phyloP scores from a whole-genome alignment of 2,113 vertebrate species.

The Calypte anna region DNA sequence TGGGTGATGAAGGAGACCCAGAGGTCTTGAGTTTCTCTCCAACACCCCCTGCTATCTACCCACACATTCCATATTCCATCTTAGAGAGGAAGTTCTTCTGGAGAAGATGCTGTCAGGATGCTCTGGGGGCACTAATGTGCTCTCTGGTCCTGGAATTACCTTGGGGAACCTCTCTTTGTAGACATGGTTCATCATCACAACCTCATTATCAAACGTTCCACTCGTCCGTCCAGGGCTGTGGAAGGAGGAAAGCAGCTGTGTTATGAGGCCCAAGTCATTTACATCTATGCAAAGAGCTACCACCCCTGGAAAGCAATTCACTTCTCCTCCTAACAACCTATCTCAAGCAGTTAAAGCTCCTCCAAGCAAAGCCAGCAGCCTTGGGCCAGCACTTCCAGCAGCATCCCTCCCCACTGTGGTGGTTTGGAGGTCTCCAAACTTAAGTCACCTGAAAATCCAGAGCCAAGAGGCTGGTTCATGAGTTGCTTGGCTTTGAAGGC shows the following conservation, averaged over 20 bases:
- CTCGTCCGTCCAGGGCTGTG: constrained; percentile 89
- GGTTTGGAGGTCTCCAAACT: background rate
- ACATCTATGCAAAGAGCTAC: background rate
- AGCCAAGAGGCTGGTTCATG: background rate
- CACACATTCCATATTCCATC: background rate
- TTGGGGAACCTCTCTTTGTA: constrained; percentile 97
- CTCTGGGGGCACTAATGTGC: fast-evolving
- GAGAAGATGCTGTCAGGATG: background rate
- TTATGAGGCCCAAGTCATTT: background rate
- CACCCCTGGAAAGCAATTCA: background rate
- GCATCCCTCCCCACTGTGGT: background rate
- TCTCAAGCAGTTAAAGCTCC: background rate
- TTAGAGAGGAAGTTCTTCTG: background rate
- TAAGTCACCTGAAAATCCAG: background rate
- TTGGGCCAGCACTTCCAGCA: background rate
- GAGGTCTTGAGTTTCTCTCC: background rate
- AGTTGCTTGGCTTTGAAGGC: background rate
- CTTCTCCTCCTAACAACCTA: background rate
- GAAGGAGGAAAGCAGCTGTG: background rate
- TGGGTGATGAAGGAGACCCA: background rate
- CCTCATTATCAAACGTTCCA: constrained; percentile 92
- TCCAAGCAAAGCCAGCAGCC: background rate
- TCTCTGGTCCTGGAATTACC: constrained; percentile 70
- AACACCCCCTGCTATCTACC: background rate
- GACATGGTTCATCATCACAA: constrained; percentile 99